Base-by-base conservation (phyloP, 2,888 invertebrate genomes). In the Agrotis segetum region DNA sequence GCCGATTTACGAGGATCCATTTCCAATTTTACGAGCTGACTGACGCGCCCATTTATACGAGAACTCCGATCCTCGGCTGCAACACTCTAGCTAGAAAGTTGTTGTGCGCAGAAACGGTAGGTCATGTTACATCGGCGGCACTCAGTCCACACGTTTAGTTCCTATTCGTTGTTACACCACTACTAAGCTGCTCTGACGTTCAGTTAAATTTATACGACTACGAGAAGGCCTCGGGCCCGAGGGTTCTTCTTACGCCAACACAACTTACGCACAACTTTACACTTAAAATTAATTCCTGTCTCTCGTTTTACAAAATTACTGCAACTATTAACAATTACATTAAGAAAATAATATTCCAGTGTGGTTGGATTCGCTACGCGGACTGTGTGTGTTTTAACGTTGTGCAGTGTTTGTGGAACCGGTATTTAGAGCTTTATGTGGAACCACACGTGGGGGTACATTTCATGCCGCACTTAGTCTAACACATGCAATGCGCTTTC, bases 1-100 rank as follows among this genome's bases (percentile, higher is more conserved):
- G 86, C 84, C 90, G 92, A 93, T 94, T 94, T 94, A 93, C 92
- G 93, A 93, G 91, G 89, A 93, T 91, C 90, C 91, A 92, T 93
- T 93, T 93, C 88, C 89, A 90, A 93, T 92, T 94, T 95, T 94
- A 94, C 88, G 93, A 93, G 88, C 91, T 86, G 86, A 87, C 88
- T 92, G 90, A 93, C 89, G 88, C 87, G 90, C 70, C 92, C 92
- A 92, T 88, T 88, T 89, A 87, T 86, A 82, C 76, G 75, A 88
- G 92, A 90, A 80, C 92, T 88, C 88, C 83, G 85, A 87, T 89
- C 87, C 86, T 87, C 77, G 29, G 67, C 63, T 76, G 77, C 79
- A 81, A 82, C 73, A 75, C 70, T 85, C 73, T 85, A 73, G 75
- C 82, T 77, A 84, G 86, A 85, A 85, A 82, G 77, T 84, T 63